Base-by-base conservation (phyloP, 2,113 vertebrate genomes). In the Melierax canorus region DNA sequence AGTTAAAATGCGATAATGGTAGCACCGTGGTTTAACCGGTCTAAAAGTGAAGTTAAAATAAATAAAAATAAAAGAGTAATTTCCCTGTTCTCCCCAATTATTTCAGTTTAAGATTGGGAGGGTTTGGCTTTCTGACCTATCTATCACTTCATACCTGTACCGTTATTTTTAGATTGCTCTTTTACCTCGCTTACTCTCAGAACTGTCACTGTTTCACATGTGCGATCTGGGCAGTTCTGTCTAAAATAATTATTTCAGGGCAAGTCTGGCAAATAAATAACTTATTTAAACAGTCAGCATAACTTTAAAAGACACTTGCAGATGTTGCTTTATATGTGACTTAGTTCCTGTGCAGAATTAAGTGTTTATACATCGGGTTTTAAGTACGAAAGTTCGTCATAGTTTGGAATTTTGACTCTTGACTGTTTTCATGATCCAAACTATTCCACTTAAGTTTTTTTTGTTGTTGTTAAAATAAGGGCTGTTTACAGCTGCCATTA, bases 401-500 rank as follows among this genome's bases (percentile, higher is more conserved):
- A 7, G 58, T 58, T 74, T 39, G 88, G 67, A 86, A 46, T 91
- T 93, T 22, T 36, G 73, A 84, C 51, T 88, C 64, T 22, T 36
- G 45, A 38, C 59, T 43, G 43, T 39, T 83, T 78, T 80, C 8
- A 0, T 18, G 34, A 56, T 56, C 51, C 83, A 55, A 39, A 56
- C 62, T 41, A 4, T 62, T 69, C 73, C 73, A 46, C 66, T 92
- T 29, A 30, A 85, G 72, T 38, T 43, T 43, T 41, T 41, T 41
- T 17, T 46, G 21, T 0, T 83, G 63, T 93, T 62, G 32, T 94
- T 95, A 59, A 72, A 92, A 21, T 46, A 19, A 17, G 64, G 34
- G 43, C 68, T 96, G 20, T 86, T 92, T 92, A n/a, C 69, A 68
- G 78, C 87, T 94, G 71, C 73, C 51, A 5, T 59, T 75, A 86